These are phyloP conservation scores for Agapetus fuscipes DNA, from an alignment of 2,888 invertebrate species.

Conservation along the genomic window DNA sequence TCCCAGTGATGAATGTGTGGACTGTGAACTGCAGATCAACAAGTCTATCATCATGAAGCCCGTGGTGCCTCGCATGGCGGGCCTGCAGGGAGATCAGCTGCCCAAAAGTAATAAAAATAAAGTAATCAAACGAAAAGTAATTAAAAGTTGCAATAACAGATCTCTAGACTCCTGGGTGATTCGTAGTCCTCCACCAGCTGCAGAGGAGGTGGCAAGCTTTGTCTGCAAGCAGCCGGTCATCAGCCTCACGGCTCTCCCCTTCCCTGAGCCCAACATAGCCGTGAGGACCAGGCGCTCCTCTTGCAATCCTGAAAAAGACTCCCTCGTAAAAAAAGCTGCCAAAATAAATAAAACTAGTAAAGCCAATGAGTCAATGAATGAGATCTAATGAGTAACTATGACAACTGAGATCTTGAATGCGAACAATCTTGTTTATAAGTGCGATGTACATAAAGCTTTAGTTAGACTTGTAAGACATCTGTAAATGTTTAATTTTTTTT, in stretches of 20 bases:
- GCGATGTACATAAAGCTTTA: constrained; percentile 18
- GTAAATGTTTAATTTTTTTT: constrained; percentile 9
- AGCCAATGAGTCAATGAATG: constrained; percentile 18
- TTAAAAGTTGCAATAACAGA: constrained; percentile 14
- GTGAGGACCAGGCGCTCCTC: constrained; percentile 27
- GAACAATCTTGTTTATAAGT: constrained; percentile 15
- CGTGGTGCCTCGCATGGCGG: constrained; percentile 7
- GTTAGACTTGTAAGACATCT: constrained; percentile 7
- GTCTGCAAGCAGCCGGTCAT: constrained; percentile 17
- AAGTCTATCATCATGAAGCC: constrained; percentile 1
- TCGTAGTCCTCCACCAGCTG: background rate
- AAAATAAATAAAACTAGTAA: constrained; percentile 16
- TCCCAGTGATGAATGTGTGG: constrained; percentile 7
- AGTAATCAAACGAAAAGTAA: constrained; percentile 8
- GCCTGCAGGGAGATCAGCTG: constrained; percentile 6
- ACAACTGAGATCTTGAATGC: constrained; percentile 7
- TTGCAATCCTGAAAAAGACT: constrained; percentile 14
- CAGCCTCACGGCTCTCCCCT: constrained; percentile 21
- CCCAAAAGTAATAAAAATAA: constrained; percentile 15
- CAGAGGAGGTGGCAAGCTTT: background rate
- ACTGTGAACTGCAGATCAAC: background rate
- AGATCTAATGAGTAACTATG: constrained; percentile 15
- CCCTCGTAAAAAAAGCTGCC: constrained; percentile 11
- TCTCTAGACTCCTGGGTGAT: constrained; percentile 19
- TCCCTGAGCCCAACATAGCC: constrained; percentile 25